phyloP scores from a whole-genome alignment of 2,113 vertebrate genomes.

The Laticauda colubrina region DNA sequence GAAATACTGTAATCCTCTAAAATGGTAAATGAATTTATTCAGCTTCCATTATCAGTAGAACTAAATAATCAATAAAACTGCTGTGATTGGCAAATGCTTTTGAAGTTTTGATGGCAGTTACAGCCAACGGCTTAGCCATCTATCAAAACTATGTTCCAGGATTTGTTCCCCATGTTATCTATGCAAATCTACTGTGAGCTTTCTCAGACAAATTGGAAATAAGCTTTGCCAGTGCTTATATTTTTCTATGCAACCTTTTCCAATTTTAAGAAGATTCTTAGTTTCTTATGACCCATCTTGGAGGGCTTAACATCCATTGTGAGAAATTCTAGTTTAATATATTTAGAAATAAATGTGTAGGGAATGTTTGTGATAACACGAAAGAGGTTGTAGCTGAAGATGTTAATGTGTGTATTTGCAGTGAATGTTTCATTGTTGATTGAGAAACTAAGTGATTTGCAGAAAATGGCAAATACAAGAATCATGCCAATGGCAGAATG shows the following conservation, averaged over 20 bases:
- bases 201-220: not conserved
- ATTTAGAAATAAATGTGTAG: not conserved
- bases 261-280: not conserved
- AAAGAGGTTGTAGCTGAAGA: not conserved
- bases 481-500: not conserved
- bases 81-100: not conserved
- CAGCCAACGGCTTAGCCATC: not conserved
- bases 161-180: not conserved
- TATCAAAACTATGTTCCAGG: not conserved
- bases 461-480: not conserved
- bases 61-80: not conserved
- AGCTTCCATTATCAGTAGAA: not conserved
- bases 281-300: not conserved
- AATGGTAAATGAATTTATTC: not conserved
- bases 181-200: not conserved
- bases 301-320: not conserved
- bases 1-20: not conserved
- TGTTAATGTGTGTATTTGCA: not conserved
- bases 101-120: not conserved
- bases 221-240: not conserved
- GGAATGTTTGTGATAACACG: not conserved
- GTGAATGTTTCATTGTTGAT: not conserved
- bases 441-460: not conserved
- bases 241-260: not conserved
- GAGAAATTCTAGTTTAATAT: not conserved